Evolutionary conservation across 2,113 vertebrate species (phyloP).

Genomic region (Passerina amoena): DNA sequence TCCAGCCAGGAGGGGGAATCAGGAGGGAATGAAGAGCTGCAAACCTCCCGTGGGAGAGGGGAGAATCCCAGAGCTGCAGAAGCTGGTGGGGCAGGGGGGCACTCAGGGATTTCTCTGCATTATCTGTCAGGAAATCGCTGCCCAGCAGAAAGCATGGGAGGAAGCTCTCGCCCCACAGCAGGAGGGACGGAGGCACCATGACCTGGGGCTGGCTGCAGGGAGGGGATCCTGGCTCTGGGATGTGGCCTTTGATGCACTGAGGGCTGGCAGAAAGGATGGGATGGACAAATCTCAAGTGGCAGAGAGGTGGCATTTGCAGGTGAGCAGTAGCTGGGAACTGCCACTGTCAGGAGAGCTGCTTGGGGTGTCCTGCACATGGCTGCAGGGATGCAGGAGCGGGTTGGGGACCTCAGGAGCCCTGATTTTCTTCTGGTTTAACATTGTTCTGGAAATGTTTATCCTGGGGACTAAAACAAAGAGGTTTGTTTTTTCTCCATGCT

Average conservation of each 20-base stretch:
- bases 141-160: neutral
- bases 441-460: neutral
- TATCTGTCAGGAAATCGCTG: neutral
- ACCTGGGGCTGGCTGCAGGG: neutral
- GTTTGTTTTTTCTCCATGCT: neutral
- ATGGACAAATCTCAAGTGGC: neutral
- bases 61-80: neutral
- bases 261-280: neutral
- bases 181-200: neutral
- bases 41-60: neutral
- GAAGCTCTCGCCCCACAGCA: neutral
- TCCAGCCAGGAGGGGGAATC: neutral
- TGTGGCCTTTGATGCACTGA: accelerated
- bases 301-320: neutral
- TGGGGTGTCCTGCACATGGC: neutral
- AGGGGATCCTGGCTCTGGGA: neutral
- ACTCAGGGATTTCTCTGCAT: neutral
- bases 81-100: accelerated
- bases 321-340: neutral
- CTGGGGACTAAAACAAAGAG: neutral
- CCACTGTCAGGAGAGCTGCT: neutral
- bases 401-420: neutral
- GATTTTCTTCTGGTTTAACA: neutral
- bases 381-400: accelerated
- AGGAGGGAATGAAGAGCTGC: neutral